Evolutionary conservation across 64 coral and sea anemone species (phyloP), one percentile per base, ranked within the genome.

Genomic region (Pocillopora verrucosa): DNA sequence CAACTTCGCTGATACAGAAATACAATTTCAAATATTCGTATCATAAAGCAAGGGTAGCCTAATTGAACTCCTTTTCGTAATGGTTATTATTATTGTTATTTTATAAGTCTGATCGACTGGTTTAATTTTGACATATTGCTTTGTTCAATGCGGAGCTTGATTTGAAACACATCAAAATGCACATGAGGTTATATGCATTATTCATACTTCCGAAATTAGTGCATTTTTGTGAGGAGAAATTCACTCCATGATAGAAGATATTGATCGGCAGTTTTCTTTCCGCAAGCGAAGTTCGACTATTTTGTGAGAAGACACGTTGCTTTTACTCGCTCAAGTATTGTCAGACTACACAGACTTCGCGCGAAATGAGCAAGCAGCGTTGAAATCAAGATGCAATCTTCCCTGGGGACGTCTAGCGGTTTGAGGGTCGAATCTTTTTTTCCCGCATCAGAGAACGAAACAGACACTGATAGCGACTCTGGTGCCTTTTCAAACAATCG

Each of bases 131-230:
- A 72, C 56, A 24, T 72, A 72, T 72, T 58, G 61, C 80, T 45
- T 69, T 72, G 38, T 45, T 14, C 22, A 16, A 24, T 38, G 38
- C 82, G 20, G 65, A 13, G 65, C 26, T 38, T 56, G 65, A 25
- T 57, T 16, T 51, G 65, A 56, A 83, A 65, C 17, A 83, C 80
- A 83, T 83, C 80, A 83, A 83, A 85, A 85, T 85, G 22, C 82
- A 72, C 36, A 85, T 22, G 70, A 65, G 65, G 57, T 22, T 19
- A 72, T 25, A 14, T 85, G 82, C 82, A 85, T 85, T 72, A 85
- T 85, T 85, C 68, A 85, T 65, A 85, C 15, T 11, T 67, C 16
- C 16, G 34, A 16, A 67, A 64, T 64, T 22, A 83, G 61, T 63
- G n/a, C 59, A 80, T 67, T 68, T 83, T 83, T 63, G 60, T 36